Base-by-base conservation (phyloP, 1,140 invertebrate species). In the Heterodera schachtii region DNA sequence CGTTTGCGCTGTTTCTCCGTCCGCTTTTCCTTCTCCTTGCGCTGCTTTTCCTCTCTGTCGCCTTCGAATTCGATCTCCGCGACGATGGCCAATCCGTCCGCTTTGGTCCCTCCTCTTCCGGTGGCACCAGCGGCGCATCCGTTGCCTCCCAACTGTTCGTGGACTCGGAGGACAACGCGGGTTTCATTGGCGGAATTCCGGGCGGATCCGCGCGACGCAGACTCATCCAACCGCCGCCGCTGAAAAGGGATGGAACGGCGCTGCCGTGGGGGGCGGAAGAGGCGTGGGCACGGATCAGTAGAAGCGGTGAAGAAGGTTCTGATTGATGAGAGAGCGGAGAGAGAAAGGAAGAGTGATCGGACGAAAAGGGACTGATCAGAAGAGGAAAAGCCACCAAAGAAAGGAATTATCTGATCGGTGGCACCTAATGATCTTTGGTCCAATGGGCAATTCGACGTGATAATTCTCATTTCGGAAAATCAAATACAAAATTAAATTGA, bases 151-250 rank as follows among this genome's bases (percentile, higher is more conserved):
- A 41, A 71, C 69, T 71, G 69, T 71, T 71, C 69, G 21, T 46
- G 3, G 21, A 71, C 69, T 6, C 69, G 69, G 69, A 71, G 69
- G 80, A 81, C 80, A 81, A 81, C 70, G 80, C 80, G 11, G 80
- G 80, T 46, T 81, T 81, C 47, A 43, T 74, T 3, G 73, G 79
- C 21, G 52, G 47, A 57, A 13, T 46, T 75, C 60, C 46, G 71
- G n/a, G 47, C 31, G 73, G 67, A 11, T 47, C 47, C 57, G 31
- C 67, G 7, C 44, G 43, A 8, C 73, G 80, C 7, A 79, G 80
- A 69, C 60, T 81, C 31, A 81, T 81, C 70, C 80, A 81, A 43
- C 80, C 80, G 8, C 80, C 80, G 77, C 80, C 80, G 49, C 31
- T 81, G n/a, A 81, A 81, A 44, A 41, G 80, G 7, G 60, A 46